Evolutionary conservation across 2,113 vertebrate genomes (phyloP), one percentile per base, ranked within the genome.

Genomic region (Orycteropus afer): DNA sequence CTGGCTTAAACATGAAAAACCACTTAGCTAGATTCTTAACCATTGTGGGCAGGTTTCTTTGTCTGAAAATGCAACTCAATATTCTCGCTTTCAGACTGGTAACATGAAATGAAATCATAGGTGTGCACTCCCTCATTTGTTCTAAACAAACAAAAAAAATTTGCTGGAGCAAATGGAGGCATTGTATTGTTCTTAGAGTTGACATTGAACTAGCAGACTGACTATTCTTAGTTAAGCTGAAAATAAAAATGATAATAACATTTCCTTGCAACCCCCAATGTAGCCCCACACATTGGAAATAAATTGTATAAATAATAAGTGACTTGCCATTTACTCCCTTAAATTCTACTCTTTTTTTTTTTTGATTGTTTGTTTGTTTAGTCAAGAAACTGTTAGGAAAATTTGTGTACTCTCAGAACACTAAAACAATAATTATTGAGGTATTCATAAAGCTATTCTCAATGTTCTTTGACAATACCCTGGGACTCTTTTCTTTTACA

Each of bases 241-340:
- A 93, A 89, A 51, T 95, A 49, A 29, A 0, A 90, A 61, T 37
- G 13, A 84, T 37, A 8, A 57, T 40, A 12, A 7, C 18, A 7
- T 5, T 53, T 1, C 1, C 2, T 37, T 59, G 12, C 27, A n/a
- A 2, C 12, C 4, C 2, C 4, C 11, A 20, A 34, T 5, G 5
- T 37, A 69, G 9, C 49, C 63, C 7, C 2, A 76, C 17, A n/a
- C 12, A 32, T 6, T 76, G 1, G 8, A 76, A 85, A 57, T 2
- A n/a, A 63, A 2, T 76, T 85, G 5, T 17, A 63, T 59, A 63
- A 82, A n/a, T 34, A 89, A n/a, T 55, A 15, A 67, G 8, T 80
- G 9, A 17, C n/a, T 77, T 95, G 23, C 71, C 27, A 90, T 84
- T 7, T 67, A 55, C 18, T 80, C 3, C 11, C 22, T 91, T 82